These are phyloP conservation scores for Sminthurides aquaticus DNA, from an alignment of 2,888 invertebrate species.

Conservation along the genomic window DNA sequence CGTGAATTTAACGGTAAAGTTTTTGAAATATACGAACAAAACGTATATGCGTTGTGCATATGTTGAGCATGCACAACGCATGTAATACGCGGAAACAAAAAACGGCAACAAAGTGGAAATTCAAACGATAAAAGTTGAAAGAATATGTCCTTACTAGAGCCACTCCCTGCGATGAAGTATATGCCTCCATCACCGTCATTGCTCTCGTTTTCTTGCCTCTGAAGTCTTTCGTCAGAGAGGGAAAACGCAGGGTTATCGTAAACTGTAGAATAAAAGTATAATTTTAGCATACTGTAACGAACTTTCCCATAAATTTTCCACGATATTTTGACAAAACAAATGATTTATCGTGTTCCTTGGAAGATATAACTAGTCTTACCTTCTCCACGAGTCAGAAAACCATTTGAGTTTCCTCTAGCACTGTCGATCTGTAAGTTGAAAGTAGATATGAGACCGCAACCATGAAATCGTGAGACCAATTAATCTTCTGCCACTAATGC, in stretches of 20 bases:
- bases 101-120: too few relatives aligned
- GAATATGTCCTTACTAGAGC: conserved; percentile 82
- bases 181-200: conserved; percentile 64
- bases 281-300: background rate
- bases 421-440: conserved; percentile 24
- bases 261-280: conserved; percentile 26
- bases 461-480: too few relatives aligned
- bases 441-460: too few relatives aligned
- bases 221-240: conserved; percentile 41
- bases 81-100: too few relatives aligned
- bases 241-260: conserved; percentile 42
- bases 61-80: too few relatives aligned
- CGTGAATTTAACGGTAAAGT: too few relatives aligned
- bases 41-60: too few relatives aligned
- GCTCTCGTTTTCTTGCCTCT: conserved; percentile 26
- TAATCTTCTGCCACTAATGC: too few relatives aligned
- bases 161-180: conserved; percentile 74
- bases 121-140: too few relatives aligned
- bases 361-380: conserved; percentile 19
- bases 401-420: conserved; percentile 20
- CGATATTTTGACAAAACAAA: too few relatives aligned
- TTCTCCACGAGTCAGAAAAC: conserved; percentile 27
- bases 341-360: too few relatives aligned
- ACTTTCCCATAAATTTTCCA: background rate
- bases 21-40: too few relatives aligned